phyloP scores from a whole-genome alignment of 2,113 vertebrate genomes.

The Suncus etruscus region DNA sequence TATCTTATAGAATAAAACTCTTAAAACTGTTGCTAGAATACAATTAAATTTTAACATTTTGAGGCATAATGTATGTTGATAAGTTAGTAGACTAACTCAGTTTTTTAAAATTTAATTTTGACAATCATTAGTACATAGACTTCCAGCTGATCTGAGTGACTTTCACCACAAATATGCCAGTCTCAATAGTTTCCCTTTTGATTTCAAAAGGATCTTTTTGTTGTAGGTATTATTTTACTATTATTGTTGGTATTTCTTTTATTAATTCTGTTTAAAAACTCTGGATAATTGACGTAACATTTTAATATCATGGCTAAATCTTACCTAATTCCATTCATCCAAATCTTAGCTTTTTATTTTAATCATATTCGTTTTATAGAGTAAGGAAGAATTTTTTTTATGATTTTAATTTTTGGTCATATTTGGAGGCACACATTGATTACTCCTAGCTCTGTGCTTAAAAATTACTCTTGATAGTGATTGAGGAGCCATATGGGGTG shows the following conservation, averaged over 20 bases:
- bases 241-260: not conserved
- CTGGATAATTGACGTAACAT: not conserved
- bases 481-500: too few species aligned
- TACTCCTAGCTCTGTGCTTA: too few species aligned
- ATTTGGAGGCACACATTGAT: too few species aligned
- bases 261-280: not conserved
- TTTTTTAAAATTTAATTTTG: conserved; percentile 46
- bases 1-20: conserved; percentile 19
- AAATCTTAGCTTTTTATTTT: not conserved
- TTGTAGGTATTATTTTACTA: too few species aligned
- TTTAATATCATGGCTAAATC: not conserved
- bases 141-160: conserved; percentile 45
- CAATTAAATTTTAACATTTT: conserved; percentile 64
- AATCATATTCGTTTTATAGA: too few species aligned
- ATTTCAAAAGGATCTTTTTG: not conserved
- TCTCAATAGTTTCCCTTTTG: not conserved
- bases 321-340: not conserved
- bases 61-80: conserved; percentile 69
- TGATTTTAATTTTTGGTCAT: too few species aligned
- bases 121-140: conserved; percentile 45
- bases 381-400: too few species aligned
- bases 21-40: conserved; percentile 37
- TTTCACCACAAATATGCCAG: conserved; percentile 60
- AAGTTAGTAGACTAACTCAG: conserved; percentile 62
- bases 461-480: too few species aligned